Percentiles rank a stretch among this genome's conserved stretches.
phyloP scores from a whole-genome alignment of 2,113 vertebrate genomes.

The Nothoprocta pentlandii region DNA sequence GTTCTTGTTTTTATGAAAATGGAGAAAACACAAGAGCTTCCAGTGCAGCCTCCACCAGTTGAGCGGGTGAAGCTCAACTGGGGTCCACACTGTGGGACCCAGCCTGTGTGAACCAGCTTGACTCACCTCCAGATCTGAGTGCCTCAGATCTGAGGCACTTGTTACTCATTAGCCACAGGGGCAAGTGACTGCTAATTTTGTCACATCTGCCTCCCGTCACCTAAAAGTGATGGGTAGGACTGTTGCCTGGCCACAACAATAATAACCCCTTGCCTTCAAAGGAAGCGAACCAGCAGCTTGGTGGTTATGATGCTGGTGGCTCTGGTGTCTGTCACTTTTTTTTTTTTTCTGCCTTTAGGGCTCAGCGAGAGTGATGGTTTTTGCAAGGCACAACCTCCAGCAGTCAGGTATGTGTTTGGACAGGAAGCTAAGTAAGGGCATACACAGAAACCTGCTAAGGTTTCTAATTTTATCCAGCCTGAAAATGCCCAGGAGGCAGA shows the following conservation, averaged over 20 bases:
- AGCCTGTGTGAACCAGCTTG: accelerated
- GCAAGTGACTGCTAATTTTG: not conserved
- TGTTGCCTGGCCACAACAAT: not conserved
- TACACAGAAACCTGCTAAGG: not conserved
- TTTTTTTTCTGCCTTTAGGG: not conserved
- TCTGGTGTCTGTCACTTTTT: not conserved
- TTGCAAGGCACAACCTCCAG: not conserved
- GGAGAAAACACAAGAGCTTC: accelerated
- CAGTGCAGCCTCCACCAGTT: not conserved
- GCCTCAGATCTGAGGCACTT: not conserved
- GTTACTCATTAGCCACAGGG: not conserved
- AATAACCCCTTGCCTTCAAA: not conserved
- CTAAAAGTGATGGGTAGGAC: not conserved
- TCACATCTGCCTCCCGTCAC: not conserved
- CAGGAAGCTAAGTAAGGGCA: not conserved
- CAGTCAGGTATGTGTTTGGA: not conserved
- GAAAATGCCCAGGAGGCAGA: constrained; percentile 28
- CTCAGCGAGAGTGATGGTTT: not conserved
- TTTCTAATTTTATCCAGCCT: constrained; percentile 18
- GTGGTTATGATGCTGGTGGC: not conserved
- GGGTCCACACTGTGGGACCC: not conserved
- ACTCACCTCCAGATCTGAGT: not conserved
- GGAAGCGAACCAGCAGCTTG: constrained; percentile 14
- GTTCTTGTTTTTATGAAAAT: not conserved
- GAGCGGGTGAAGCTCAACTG: not conserved